Percentiles rank a stretch among this genome's conserved stretches.
Evolutionary conservation across 2,113 vertebrate genomes (phyloP).

Genomic region (Macquaria australasica): DNA sequence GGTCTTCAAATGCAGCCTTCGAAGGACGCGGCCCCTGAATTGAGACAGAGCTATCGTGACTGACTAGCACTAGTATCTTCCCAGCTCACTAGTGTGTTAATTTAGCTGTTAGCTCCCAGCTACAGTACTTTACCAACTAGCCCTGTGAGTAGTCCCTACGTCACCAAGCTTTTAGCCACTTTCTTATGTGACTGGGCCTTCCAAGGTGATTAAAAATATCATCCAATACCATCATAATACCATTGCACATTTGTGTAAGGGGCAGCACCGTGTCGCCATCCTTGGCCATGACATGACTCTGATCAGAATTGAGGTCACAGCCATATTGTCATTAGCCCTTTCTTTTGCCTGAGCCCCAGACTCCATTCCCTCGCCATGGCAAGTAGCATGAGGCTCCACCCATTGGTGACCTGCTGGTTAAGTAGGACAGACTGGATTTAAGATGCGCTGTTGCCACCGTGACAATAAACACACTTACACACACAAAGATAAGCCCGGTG

Average conservation of each 20-base stretch:
- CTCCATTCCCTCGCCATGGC: constrained; percentile 20
- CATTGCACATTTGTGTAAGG: background rate
- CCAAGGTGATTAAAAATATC: constrained; percentile 1
- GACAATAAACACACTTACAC: constrained; percentile 48
- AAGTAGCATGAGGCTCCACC: constrained; percentile 59
- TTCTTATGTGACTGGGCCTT: background rate
- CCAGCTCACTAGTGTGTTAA: no score
- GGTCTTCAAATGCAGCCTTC: no score
- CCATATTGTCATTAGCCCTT: constrained; percentile 24
- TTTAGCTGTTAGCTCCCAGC: no score
- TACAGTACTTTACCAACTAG: background rate
- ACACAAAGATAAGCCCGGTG: constrained; percentile 15
- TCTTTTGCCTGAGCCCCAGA: constrained; percentile 23
- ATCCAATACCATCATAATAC: background rate
- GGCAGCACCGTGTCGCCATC: background rate
- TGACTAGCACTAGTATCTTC: no score
- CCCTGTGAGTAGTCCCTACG: background rate
- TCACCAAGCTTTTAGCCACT: background rate
- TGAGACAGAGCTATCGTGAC: no score
- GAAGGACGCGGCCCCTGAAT: no score
- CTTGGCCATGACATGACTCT: constrained; percentile 17
- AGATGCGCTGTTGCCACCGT: constrained; percentile 68
- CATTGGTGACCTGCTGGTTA: constrained; percentile 65
- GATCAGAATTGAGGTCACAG: constrained; percentile 13
- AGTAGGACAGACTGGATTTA: constrained; percentile 77